phyloP scores from a whole-genome alignment of 2,797 vertebrate genomes.

The Miichthys miiuy region DNA sequence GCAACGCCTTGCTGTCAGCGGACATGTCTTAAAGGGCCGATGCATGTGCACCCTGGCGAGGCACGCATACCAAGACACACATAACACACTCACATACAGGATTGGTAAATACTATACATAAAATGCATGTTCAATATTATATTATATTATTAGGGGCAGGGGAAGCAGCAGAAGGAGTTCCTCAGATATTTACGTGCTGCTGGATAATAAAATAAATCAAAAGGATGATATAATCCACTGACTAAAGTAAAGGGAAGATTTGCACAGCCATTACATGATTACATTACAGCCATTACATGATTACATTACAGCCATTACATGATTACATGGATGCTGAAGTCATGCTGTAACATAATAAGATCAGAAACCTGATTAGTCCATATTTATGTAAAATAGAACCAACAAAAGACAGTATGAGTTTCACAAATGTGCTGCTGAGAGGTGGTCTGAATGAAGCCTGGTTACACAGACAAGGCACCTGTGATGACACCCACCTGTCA shows the following conservation, averaged over 20 bases:
- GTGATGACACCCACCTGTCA: too few species aligned
- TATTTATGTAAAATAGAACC: too few species aligned
- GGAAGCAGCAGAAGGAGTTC: neutral
- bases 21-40: slow-evolving; percentile 44
- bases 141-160: too few species aligned
- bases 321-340: too few species aligned
- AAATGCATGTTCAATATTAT: neutral
- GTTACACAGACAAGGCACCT: too few species aligned
- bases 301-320: too few species aligned
- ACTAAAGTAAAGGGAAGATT: slow-evolving; percentile 9
- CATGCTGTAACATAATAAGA: too few species aligned
- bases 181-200: neutral
- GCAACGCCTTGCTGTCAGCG: slow-evolving; percentile 45
- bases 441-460: too few species aligned
- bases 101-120: neutral
- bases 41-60: slow-evolving; percentile 3
- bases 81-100: neutral
- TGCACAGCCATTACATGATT: neutral
- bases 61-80: neutral
- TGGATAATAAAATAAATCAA: neutral
- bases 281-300: too few species aligned
- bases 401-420: too few species aligned
- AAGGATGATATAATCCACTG: slow-evolving; percentile 1
- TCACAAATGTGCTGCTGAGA: too few species aligned
- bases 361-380: too few species aligned